A percentile compares a stretch with the other conserved stretches of the same genome.
Evolutionary conservation across 2,888 invertebrate genomes (phyloP).

Genomic region (Epistrophe eligans): DNA sequence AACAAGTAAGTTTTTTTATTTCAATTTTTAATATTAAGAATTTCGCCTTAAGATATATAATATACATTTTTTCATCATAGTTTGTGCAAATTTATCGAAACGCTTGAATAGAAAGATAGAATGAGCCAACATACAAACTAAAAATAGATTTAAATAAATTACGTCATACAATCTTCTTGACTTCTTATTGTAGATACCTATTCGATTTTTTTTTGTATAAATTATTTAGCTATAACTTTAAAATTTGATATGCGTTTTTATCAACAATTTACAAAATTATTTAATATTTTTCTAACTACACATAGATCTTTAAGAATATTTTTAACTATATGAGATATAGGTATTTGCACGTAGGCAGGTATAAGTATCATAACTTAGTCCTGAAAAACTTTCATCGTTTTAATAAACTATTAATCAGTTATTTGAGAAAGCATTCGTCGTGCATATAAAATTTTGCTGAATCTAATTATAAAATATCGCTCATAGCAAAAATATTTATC

Average conservation of each 20-base stretch:
- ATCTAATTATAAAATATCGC: constrained; percentile 52
- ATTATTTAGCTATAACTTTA: neutral
- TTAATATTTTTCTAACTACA: no score
- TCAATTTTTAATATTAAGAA: neutral
- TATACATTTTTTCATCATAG: neutral
- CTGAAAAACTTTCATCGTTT: neutral
- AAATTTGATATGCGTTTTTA: neutral
- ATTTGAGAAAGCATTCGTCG: neutral
- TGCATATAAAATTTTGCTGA: constrained; percentile 17
- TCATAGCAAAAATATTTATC: constrained; percentile 11
- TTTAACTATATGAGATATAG: no score
- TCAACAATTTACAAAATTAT: neutral
- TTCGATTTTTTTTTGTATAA: neutral
- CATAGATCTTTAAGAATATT: no score
- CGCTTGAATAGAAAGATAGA: neutral
- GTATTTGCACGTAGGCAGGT: no score
- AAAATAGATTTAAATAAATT: constrained; percentile 39
- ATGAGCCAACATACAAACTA: constrained; percentile 21
- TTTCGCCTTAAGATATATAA: constrained; percentile 1
- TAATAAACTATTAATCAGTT: constrained; percentile 7
- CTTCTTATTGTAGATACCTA: neutral
- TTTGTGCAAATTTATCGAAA: constrained; percentile 20
- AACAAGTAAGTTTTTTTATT: constrained; percentile 90
- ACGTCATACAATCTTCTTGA: constrained; percentile 17
- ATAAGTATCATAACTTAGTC: no score